phyloP scores from a whole-genome alignment of 2,888 invertebrate genomes.

The Brenthis hecate region DNA sequence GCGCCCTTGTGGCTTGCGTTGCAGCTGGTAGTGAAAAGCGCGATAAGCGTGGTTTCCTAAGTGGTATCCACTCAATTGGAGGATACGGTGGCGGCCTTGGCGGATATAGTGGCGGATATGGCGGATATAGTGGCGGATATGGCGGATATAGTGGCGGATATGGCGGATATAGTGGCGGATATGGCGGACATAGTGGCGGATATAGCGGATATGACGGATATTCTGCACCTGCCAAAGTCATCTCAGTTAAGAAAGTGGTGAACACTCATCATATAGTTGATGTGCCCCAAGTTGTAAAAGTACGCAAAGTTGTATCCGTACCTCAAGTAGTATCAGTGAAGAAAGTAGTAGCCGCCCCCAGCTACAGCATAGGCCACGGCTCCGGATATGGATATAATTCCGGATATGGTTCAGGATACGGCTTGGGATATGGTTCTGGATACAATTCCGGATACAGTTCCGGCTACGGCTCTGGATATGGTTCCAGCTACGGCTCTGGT shows the following conservation, averaged over 20 bases:
- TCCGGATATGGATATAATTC: constrained; percentile 30
- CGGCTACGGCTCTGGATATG: constrained; percentile 25
- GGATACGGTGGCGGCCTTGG: constrained; percentile 37
- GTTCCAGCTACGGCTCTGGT: constrained; percentile 6
- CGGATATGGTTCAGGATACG: constrained; percentile 35
- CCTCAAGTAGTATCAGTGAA: constrained; percentile 62
- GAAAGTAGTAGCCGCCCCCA: constrained; percentile 53
- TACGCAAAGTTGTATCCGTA: constrained; percentile 56
- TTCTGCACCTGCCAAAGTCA: constrained; percentile 43
- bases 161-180: constrained; percentile 37
- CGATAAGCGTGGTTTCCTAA: constrained; percentile 39
- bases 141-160: constrained; percentile 21
- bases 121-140: constrained; percentile 33
- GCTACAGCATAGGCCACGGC: constrained; percentile 42
- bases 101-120: constrained; percentile 38
- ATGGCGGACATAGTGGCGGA: constrained; percentile 25
- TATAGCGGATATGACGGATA: constrained; percentile 40
- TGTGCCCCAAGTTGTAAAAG: constrained; percentile 53
- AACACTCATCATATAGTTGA: constrained; percentile 50
- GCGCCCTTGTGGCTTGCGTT: constrained; percentile 36
- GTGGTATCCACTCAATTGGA: constrained; percentile 30
- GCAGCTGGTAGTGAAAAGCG: constrained; percentile 35
- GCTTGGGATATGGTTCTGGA: constrained; percentile 37
- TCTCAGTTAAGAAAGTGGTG: constrained; percentile 56
- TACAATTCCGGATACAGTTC: constrained; percentile 25